These are phyloP conservation scores for Lichenostomus cassidix DNA, from an alignment of 2,113 vertebrate genomes.

Conservation along the genomic window DNA sequence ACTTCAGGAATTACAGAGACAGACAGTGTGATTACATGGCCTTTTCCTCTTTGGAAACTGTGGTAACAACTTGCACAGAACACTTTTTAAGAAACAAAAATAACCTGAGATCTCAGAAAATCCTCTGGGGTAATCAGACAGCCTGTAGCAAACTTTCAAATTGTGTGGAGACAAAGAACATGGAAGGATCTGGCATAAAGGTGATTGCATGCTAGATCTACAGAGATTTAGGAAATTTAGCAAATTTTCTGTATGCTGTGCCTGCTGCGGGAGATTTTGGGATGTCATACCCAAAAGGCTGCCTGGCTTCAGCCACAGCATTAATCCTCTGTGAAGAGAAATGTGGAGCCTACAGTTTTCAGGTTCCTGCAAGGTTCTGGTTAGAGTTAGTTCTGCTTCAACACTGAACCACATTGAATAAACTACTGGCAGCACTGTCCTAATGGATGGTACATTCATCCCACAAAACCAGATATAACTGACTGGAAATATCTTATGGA, in stretches of 20 bases:
- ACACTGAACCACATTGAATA: background rate
- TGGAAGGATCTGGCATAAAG: background rate
- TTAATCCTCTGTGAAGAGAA: background rate
- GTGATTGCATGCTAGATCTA: background rate
- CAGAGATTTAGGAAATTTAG: background rate
- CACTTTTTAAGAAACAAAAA: background rate
- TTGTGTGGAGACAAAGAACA: background rate
- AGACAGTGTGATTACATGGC: background rate
- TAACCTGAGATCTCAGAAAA: background rate
- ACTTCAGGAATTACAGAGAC: background rate
- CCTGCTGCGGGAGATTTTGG: fast-evolving
- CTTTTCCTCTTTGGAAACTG: background rate
- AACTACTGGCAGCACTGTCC: background rate
- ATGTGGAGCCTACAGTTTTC: background rate
- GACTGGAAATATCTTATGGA: background rate
- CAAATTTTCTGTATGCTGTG: background rate
- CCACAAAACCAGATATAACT: background rate
- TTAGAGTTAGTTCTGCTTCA: background rate
- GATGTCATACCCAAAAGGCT: background rate
- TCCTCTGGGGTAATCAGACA: background rate
- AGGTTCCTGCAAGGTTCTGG: background rate
- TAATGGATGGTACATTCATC: background rate
- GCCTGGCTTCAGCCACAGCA: background rate
- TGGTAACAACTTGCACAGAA: background rate
- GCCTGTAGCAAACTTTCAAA: background rate